Conservation (phyloP, 2,888 invertebrate species). For the Torymus tubicola region DNA sequence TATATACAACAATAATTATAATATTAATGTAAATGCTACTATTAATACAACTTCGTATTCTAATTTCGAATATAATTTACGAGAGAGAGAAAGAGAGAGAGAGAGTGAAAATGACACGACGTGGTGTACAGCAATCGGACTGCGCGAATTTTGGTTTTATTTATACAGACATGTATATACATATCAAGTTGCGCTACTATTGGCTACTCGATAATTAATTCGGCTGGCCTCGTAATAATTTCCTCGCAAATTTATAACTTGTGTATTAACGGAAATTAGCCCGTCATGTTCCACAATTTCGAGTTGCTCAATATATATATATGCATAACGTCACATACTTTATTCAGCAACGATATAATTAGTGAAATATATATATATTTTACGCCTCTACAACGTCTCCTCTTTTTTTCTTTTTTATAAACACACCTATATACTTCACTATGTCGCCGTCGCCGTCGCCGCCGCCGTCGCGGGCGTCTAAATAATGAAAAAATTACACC, state of each 20-base stretch:
- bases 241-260: constrained; percentile 6
- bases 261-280: constrained; percentile 16
- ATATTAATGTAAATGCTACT: neutral
- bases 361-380: too few species aligned
- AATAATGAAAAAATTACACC: constrained; percentile 27
- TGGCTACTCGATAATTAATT: constrained; percentile 26
- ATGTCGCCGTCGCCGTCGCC: too few species aligned
- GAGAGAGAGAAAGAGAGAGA: too few species aligned
- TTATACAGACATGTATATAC: too few species aligned
- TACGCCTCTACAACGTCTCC: too few species aligned
- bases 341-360: too few species aligned
- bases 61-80: neutral
- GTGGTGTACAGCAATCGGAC: too few species aligned
- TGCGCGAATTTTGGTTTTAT: too few species aligned
- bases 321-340: neutral
- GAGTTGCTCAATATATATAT: neutral
- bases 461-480: neutral
- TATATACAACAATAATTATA: neutral
- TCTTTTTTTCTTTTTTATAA: too few species aligned
- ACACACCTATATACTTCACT: too few species aligned
- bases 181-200: neutral
- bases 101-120: too few species aligned
- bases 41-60: neutral
- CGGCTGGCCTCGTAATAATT: constrained; percentile 10
- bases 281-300: constrained; percentile 3